phyloP scores from a whole-genome alignment of 2,113 vertebrate genomes.

The Hypomesus transpacificus region DNA sequence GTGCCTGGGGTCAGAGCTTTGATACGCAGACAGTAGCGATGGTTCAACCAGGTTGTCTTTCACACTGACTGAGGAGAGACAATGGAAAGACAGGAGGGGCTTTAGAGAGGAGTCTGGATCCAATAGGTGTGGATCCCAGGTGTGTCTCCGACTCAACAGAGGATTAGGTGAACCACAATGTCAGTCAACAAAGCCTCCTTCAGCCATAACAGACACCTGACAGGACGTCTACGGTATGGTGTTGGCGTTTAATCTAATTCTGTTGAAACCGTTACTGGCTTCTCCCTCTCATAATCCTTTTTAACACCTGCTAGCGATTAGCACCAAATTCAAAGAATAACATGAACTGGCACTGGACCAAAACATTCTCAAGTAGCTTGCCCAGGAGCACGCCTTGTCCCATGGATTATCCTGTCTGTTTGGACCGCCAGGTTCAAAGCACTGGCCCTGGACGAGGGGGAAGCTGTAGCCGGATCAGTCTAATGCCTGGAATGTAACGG shows the following conservation, averaged over 20 bases:
- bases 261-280: conserved; percentile 21
- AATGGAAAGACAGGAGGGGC: not conserved
- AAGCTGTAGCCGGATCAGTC: not conserved
- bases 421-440: not conserved
- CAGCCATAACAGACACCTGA: not conserved
- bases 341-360: conserved; percentile 25
- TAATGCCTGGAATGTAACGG: not conserved
- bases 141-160: not conserved
- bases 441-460: not conserved
- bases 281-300: conserved; percentile 12
- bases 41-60: too few relatives aligned
- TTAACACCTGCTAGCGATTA: conserved; percentile 24
- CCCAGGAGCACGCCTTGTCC: not conserved
- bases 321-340: conserved; percentile 29
- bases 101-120: not conserved
- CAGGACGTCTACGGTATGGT: not conserved
- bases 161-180: not conserved
- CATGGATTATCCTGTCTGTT: conserved; percentile 1
- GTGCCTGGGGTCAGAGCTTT: too few relatives aligned
- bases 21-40: too few relatives aligned
- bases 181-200: not conserved
- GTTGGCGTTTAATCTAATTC: not conserved
- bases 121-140: not conserved
- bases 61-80: not conserved
- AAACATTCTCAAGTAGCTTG: conserved; percentile 1